Base-by-base conservation (phyloP, 2,888 invertebrate species). In the Hoplodrina blanda region DNA sequence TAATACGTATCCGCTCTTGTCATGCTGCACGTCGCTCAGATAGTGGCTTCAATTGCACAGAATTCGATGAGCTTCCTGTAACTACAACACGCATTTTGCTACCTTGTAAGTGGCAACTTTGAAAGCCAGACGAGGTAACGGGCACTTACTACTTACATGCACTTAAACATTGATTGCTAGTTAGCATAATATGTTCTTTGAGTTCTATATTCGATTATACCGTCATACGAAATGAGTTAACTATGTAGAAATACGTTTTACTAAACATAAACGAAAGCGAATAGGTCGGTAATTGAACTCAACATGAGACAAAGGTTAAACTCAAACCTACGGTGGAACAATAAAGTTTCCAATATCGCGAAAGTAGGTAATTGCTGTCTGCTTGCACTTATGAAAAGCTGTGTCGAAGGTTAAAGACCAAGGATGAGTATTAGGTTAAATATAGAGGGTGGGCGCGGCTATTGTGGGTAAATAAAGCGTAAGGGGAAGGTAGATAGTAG, bases 321-420 rank as follows among this genome's bases (percentile, higher is more conserved):
- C 44, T 75, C 44, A 61, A 65, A 76, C 52, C 44, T 53, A 72
- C 37, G 57, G 56, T 78, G 57, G 17, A 67, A 78, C 81, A 78
- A 78, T 81, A 66, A 81, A 72, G 78, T 78, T 65, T 70, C 71
- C 75, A 75, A 76, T 79, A 67, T 67, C 62, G 54, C 53, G 80
- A 73, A 84, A 72, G 76, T 75, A 83, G 77, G 78, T 80, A 83
- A 83, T 83, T 71, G 83, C 83, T 81, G 78, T 52, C 56, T 63
- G 71, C 65, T 74, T 77, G 84, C 72, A 69, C 59, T 81, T 71
- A 76, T 62, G 76, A 76, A 79, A 80, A 78, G 73, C 82, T 72
- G 85, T 89, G 89, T 88, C 88, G 77, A 83, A 91, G 92, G 82
- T 91, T 91, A 91, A 86, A 91, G 90, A 87, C 86, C 89, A 89